Percentiles rank a stretch among this genome's conserved stretches.
Conservation (phyloP, 35 echinoderm and acorn worm genomes). For the Nesometra sesokonis region DNA sequence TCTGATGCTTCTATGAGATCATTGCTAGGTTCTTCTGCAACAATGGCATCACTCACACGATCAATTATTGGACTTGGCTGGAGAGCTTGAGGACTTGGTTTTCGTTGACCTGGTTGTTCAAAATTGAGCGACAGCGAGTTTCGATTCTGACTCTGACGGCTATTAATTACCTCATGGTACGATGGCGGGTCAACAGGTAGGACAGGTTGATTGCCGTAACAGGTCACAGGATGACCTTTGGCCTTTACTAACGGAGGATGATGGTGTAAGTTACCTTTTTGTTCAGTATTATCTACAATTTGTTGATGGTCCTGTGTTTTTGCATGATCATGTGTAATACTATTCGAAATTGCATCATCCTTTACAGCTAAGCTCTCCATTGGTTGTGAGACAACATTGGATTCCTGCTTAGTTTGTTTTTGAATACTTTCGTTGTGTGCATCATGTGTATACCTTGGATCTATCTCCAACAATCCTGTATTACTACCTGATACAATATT, state of each 20-base stretch:
- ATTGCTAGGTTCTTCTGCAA: background rate
- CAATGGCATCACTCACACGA: conserved; percentile 5
- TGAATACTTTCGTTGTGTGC: background rate
- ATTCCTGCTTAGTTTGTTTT: background rate
- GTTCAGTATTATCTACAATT: background rate
- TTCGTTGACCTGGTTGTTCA: conserved; percentile 34
- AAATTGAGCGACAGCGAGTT: conserved; percentile 66
- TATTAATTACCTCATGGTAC: conserved; percentile 51
- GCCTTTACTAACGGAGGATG: background rate
- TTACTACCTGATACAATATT: background rate
- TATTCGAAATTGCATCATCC: background rate
- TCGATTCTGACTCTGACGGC: conserved; percentile 22
- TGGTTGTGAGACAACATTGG: no score
- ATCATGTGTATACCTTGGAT: background rate
- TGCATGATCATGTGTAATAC: background rate
- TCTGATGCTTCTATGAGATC: background rate
- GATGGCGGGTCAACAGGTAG: conserved; percentile 58
- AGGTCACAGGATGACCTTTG: background rate
- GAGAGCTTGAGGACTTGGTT: conserved; percentile 34
- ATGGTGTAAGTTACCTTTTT: background rate
- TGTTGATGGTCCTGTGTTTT: background rate
- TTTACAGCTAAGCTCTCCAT: background rate
- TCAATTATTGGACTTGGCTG: conserved; percentile 52
- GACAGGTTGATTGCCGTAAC: background rate
- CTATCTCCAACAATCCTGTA: background rate